Evolutionary conservation across 2,797 vertebrate genomes (phyloP).

Genomic region (Acanthiza pusilla): DNA sequence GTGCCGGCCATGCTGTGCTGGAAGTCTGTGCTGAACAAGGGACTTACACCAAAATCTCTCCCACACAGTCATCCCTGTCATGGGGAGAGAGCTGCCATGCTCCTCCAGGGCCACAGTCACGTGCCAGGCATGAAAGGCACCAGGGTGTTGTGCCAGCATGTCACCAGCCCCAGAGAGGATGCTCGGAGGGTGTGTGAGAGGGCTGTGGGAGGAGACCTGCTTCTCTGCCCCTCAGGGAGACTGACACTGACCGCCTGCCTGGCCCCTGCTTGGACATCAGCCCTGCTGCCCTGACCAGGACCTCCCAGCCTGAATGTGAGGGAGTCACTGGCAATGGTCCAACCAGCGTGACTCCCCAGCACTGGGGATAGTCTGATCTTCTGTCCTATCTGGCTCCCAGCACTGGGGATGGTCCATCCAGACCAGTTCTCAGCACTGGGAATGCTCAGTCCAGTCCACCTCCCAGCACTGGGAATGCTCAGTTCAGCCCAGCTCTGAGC

Average conservation of each 20-base stretch:
- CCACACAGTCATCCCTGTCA: background rate
- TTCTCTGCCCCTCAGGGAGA: background rate
- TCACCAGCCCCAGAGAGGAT: too few species aligned
- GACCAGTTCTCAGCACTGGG: background rate
- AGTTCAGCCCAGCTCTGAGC: accelerated
- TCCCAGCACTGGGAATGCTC: background rate
- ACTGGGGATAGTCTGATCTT: background rate
- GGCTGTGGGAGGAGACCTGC: background rate
- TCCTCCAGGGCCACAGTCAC: background rate
- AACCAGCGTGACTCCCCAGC: background rate
- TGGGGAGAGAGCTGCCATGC: background rate
- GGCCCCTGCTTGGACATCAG: background rate
- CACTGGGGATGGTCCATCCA: background rate
- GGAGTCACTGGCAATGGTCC: background rate
- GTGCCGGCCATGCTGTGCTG: background rate
- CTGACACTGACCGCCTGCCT: background rate
- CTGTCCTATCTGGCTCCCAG: background rate
- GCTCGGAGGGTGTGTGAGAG: background rate
- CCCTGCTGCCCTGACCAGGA: background rate
- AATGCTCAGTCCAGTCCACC: background rate
- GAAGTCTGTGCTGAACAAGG: accelerated
- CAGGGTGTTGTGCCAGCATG: accelerated
- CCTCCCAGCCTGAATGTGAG: background rate
- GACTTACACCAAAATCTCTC: background rate
- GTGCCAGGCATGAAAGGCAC: accelerated